Conservation (phyloP, 1,140 invertebrate genomes). For the Caerostris darwini region DNA sequence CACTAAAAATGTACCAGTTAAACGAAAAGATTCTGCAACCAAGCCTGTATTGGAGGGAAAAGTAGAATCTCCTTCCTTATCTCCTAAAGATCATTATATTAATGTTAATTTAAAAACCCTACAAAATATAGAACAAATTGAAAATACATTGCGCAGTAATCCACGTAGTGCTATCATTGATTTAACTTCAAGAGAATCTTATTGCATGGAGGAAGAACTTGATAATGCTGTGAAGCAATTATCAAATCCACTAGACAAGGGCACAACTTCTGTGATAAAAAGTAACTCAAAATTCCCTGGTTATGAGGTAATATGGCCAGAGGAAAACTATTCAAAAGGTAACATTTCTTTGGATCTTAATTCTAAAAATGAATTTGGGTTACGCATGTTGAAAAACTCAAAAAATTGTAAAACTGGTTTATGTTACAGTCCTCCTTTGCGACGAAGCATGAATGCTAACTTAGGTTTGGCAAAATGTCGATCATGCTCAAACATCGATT, state of each 20-base stretch:
- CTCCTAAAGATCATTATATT: conserved; percentile 64
- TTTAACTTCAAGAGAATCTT: conserved; percentile 76
- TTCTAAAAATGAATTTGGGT: background rate
- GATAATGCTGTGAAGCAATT: conserved; percentile 60
- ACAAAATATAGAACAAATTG: conserved; percentile 77
- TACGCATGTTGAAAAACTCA: background rate
- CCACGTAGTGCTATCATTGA: conserved; percentile 78
- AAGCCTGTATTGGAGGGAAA: conserved; percentile 17
- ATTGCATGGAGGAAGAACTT: conserved; percentile 72
- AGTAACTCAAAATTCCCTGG: conserved; percentile 62
- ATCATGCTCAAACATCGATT: conserved; percentile 62
- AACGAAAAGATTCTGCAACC: background rate
- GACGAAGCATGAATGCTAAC: conserved; percentile 46
- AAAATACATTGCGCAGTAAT: conserved; percentile 70
- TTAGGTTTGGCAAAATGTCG: conserved; percentile 48
- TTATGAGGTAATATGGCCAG: conserved; percentile 76
- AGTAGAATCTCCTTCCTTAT: conserved; percentile 22
- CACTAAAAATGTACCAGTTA: background rate
- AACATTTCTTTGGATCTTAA: background rate
- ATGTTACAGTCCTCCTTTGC: conserved; percentile 71
- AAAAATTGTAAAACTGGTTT: conserved; percentile 59
- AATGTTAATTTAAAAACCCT: conserved; percentile 72
- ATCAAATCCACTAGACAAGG: background rate
- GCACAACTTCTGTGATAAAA: conserved; percentile 5
- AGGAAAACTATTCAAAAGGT: background rate